These are phyloP conservation scores for Andrena praecox DNA, from an alignment of 2,888 invertebrate species.

Conservation along the genomic window DNA sequence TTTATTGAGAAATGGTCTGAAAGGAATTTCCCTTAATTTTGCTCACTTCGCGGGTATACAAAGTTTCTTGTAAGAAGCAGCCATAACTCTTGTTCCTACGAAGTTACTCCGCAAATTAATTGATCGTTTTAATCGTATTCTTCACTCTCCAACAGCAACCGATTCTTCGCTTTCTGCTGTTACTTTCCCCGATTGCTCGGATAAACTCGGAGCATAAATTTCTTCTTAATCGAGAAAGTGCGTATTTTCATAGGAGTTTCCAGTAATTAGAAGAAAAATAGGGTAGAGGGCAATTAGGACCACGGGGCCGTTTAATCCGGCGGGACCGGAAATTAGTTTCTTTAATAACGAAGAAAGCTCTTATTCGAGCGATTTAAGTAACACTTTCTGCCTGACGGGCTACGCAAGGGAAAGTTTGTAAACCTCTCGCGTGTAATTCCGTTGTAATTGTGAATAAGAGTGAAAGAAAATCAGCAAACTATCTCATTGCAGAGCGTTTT, in stretches of 20 bases:
- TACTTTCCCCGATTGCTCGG: neutral
- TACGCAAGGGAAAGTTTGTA: too few species aligned
- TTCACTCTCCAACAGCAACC: neutral
- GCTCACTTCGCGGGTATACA: neutral
- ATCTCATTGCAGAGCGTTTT: neutral
- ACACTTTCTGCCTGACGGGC: neutral
- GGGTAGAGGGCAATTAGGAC: conserved; percentile 17
- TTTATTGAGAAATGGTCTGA: neutral
- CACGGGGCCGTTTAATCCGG: conserved; percentile 9
- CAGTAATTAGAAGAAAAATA: conserved; percentile 38
- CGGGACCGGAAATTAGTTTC: conserved; percentile 2
- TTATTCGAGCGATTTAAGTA: neutral
- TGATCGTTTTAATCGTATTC: neutral
- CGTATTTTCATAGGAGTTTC: conserved; percentile 14
- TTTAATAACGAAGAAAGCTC: conserved; percentile 6
- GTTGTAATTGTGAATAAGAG: neutral
- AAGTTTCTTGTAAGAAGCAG: neutral
- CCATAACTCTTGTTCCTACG: neutral
- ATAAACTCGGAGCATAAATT: conserved; percentile 21
- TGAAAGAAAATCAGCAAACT: neutral
- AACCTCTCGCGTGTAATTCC: neutral
- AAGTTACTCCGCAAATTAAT: conserved; percentile 6
- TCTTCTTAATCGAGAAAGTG: conserved; percentile 9
- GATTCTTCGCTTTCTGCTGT: neutral
- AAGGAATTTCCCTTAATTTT: neutral